Conservation (phyloP, 2,113 vertebrate species). For the Ctenodactylus gundi region DNA sequence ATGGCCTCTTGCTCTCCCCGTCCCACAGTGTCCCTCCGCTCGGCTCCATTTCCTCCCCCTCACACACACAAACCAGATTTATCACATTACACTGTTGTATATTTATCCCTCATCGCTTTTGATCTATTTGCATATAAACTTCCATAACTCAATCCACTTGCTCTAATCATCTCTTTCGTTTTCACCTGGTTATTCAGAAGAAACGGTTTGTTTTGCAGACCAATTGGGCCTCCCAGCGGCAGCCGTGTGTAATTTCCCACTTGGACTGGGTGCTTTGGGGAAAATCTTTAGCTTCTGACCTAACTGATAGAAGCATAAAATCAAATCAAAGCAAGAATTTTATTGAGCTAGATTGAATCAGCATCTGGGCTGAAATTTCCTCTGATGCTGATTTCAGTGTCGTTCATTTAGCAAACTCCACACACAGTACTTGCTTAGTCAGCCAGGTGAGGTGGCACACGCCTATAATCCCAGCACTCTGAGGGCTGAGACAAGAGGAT, state of each 20-base stretch:
- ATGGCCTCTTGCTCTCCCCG: not conserved
- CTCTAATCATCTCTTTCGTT: constrained; percentile 49
- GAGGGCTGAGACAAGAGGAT: not conserved
- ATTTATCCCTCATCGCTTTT: constrained; percentile 68
- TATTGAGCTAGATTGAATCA: constrained; percentile 29
- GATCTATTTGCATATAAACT: constrained; percentile 66
- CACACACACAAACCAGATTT: not conserved
- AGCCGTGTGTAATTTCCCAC: not conserved
- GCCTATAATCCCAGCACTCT: not conserved
- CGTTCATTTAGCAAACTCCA: constrained; percentile 36
- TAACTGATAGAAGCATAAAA: constrained; percentile 27
- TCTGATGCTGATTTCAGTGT: constrained; percentile 25
- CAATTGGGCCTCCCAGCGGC: constrained; percentile 78
- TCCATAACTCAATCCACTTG: constrained; percentile 55
- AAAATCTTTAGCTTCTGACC: constrained; percentile 49
- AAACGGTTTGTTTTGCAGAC: not conserved
- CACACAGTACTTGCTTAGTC: not conserved
- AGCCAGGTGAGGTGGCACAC: not conserved
- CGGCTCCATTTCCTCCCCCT: no score
- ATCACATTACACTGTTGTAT: constrained; percentile 45
- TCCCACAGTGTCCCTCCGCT: not conserved
- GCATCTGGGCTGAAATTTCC: constrained; percentile 47
- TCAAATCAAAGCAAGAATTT: constrained; percentile 60
- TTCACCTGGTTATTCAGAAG: constrained; percentile 18
- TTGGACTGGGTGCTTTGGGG: not conserved